Base-by-base conservation (phyloP, 1,140 invertebrate species). In the Drosophila pruinosa region DNA sequence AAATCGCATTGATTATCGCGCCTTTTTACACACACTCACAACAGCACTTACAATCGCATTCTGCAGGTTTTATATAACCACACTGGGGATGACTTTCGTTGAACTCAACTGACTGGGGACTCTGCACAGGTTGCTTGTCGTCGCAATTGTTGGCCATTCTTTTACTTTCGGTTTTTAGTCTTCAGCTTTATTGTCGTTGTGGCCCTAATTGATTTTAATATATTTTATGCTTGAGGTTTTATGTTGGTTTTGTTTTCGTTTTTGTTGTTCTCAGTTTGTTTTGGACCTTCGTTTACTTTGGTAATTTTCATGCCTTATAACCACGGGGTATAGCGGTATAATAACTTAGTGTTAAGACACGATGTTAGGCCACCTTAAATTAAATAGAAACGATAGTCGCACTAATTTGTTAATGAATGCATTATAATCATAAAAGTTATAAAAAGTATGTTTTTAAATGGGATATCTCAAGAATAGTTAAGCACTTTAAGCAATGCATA, bases 1-100 rank as follows among this genome's bases (percentile, higher is more conserved):
- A 88, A 86, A 86, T 86, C 65, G 82, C 61, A 70, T 86, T 81
- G 81, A 81, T 86, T 85, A 85, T 85, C 82, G 70, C 69, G 24
- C 59, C 76, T 52, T 50, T 31, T 31, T 14, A 19, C 48, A 54
- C 12, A 43, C 47, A 50, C 14, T 17, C 26, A 22, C 39, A 19
- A n/a, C 31, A 22, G 64, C 69, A 67, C 52, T 61, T 70, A 47
- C 38, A 80, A 80, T 80, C 38, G 77, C 63, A 65, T 81, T 65
- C 69, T 68, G 65, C 43, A 26, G 15, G 17, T 38, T 3, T 85
- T 85, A 61, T 36, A 54, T 72, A 85, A 85, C 53, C 62, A 41
- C 22, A 28, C 28, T 12, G 17, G 19, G 50, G 31, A 14, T 34
- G 31, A 34, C 31, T 34, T 34, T 34, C 31, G n/a, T 34, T 34